Conservation (phyloP, 92 coral and sea anemone species). For the Palythoa grandis region DNA sequence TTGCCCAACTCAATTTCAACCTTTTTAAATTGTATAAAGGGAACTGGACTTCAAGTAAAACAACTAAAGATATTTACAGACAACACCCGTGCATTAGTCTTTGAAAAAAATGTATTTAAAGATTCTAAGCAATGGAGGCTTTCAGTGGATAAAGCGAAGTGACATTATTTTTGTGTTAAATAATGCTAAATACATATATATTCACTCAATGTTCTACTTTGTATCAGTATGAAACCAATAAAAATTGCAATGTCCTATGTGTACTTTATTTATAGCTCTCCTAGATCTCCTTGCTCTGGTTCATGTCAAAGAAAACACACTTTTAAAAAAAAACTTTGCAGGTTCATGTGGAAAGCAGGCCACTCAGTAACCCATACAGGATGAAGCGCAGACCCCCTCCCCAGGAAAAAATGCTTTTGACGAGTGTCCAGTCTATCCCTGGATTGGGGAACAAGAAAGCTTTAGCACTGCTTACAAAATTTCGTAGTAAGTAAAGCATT, state of each 20-base stretch:
- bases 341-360: slow-evolving; percentile 85
- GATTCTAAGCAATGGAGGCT: too few species aligned
- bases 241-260: not conserved
- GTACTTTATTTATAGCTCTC: too few species aligned
- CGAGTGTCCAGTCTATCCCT: slow-evolving; percentile 82
- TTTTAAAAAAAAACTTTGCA: not conserved
- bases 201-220: not conserved
- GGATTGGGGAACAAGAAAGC: slow-evolving; percentile 96
- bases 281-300: not conserved
- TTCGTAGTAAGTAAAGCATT: slow-evolving; percentile 66
- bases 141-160: too few species aligned
- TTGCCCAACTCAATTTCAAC: too few species aligned
- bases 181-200: not conserved
- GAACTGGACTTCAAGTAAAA: too few species aligned
- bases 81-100: too few species aligned
- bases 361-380: slow-evolving; percentile 87
- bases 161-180: too few species aligned
- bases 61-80: too few species aligned
- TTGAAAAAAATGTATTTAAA: too few species aligned
- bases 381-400: slow-evolving; percentile 81
- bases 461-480: slow-evolving; percentile 73
- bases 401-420: slow-evolving; percentile 75
- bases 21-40: too few species aligned
- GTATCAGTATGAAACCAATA: not conserved
- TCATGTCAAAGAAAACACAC: not conserved